Percentiles rank a stretch among this genome's conserved stretches.
phyloP scores from a whole-genome alignment of 1,140 invertebrate genomes.

The Brevipalpus yothersi region DNA sequence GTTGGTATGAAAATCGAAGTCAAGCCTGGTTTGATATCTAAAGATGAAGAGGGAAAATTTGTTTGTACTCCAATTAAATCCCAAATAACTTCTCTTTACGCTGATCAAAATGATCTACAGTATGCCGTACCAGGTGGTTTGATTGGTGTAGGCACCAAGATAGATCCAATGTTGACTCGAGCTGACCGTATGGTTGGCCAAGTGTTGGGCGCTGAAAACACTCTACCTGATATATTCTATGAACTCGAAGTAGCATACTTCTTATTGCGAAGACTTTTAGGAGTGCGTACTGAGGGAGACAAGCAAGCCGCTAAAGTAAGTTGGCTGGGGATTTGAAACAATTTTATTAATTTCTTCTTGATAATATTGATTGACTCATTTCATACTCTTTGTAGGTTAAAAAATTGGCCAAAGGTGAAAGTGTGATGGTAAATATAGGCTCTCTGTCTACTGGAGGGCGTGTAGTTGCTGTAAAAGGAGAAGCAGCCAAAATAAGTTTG shows the following conservation, averaged over 20 bases:
- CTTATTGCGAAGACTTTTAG: constrained; percentile 72
- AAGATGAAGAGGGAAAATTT: constrained; percentile 80
- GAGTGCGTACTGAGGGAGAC: constrained; percentile 92
- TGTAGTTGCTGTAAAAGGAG: constrained; percentile 81
- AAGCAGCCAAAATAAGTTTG: constrained; percentile 90
- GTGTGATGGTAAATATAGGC: constrained; percentile 93
- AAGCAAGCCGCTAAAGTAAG: constrained; percentile 88
- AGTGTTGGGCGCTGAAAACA: constrained; percentile 87
- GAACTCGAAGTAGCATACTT: constrained; percentile 97
- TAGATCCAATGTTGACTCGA: constrained; percentile 89
- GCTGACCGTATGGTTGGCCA: constrained; percentile 95
- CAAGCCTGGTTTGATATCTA: constrained; percentile 77
- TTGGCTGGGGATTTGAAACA: neutral
- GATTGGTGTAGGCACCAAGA: constrained; percentile 95
- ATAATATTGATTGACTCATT: neutral
- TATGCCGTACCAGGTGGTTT: constrained; percentile 95
- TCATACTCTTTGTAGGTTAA: constrained; percentile 32
- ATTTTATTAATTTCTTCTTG: neutral
- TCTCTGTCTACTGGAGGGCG: constrained; percentile 91
- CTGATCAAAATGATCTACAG: constrained; percentile 95
- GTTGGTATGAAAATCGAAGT: constrained; percentile 74
- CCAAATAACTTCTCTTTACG: constrained; percentile 86
- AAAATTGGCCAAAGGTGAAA: constrained; percentile 63
- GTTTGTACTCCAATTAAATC: constrained; percentile 91
- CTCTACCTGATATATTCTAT: constrained; percentile 87